These are phyloP conservation scores for Mobula birostris DNA, from an alignment of 2,113 vertebrate genomes.

Conservation along the genomic window DNA sequence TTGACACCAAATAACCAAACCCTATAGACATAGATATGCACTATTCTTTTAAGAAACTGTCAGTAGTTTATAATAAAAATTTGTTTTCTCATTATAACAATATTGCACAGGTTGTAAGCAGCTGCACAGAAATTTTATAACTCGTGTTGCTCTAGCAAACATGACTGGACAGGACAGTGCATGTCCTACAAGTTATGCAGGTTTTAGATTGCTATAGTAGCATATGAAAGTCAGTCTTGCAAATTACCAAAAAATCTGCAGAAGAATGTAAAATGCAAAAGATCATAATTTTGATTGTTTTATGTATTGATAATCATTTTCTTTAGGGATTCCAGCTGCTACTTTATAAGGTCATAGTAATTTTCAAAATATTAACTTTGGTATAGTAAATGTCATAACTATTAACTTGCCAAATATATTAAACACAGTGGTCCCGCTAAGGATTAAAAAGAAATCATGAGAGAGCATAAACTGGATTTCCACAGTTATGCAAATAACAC, in stretches of 20 bases:
- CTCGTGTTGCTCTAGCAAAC: no score
- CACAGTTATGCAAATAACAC: no score
- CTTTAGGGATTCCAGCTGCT: not conserved
- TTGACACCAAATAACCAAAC: not conserved
- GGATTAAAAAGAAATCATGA: no score
- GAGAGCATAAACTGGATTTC: no score
- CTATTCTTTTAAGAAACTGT: not conserved
- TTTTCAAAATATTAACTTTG: not conserved
- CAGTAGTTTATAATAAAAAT: no score
- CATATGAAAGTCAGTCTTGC: not conserved
- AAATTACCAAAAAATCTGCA: not conserved
- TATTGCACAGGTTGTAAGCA: not conserved
- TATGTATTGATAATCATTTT: not conserved
- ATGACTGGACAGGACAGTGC: not conserved
- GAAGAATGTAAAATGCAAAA: not conserved
- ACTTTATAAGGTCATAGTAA: no score
- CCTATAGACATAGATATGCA: not conserved
- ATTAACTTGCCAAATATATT: no score
- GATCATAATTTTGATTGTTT: not conserved
- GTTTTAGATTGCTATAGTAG: not conserved
- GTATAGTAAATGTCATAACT: not conserved
- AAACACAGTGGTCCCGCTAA: no score
- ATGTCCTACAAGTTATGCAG: not conserved
- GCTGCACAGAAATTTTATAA: not conserved
- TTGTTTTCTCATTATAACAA: no score